These are phyloP conservation scores for Hippocampus barbouri DNA, from an alignment of 2,113 vertebrate species.

Conservation along the genomic window DNA sequence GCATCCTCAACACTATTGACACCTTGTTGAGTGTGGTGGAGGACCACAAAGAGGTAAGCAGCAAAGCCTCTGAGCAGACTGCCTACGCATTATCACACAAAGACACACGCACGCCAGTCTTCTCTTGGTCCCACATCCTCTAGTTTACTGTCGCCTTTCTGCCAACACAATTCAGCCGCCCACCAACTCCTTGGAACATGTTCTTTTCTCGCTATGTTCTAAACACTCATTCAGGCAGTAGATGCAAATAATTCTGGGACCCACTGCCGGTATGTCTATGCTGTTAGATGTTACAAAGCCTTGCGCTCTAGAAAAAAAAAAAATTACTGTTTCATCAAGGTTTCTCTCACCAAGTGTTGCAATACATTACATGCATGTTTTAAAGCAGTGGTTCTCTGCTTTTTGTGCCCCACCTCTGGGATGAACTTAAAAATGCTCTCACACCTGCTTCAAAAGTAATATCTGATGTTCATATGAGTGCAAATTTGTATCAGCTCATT, in stretches of 20 bases:
- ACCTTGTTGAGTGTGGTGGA: conserved; percentile 98
- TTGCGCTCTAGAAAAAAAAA: conserved; percentile 13
- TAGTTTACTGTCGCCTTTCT: conserved; percentile 40
- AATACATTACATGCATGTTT: not conserved
- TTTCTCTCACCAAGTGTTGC: not conserved
- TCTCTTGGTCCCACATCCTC: conserved; percentile 42
- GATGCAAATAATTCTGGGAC: conserved; percentile 56
- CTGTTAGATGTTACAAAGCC: conserved; percentile 22
- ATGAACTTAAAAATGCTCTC: not conserved
- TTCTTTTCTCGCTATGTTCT: conserved; percentile 51
- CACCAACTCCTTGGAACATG: conserved; percentile 58
- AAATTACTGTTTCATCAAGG: not conserved
- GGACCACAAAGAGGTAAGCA: conserved; percentile 95
- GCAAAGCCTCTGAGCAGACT: conserved; percentile 13
- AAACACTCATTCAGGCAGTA: conserved; percentile 54
- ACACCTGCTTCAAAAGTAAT: not conserved
- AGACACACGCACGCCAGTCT: conserved; percentile 17
- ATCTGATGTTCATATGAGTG: not conserved
- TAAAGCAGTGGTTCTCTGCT: not conserved
- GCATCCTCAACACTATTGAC: conserved; percentile 98
- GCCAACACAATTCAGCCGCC: conserved; percentile 62
- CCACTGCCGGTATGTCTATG: conserved; percentile 34
- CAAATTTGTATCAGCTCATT: not conserved
- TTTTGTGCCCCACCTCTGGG: not conserved
- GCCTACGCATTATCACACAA: conserved; percentile 3